phyloP scores from a whole-genome alignment of 2,888 invertebrate genomes.

The Griposia aprilina region DNA sequence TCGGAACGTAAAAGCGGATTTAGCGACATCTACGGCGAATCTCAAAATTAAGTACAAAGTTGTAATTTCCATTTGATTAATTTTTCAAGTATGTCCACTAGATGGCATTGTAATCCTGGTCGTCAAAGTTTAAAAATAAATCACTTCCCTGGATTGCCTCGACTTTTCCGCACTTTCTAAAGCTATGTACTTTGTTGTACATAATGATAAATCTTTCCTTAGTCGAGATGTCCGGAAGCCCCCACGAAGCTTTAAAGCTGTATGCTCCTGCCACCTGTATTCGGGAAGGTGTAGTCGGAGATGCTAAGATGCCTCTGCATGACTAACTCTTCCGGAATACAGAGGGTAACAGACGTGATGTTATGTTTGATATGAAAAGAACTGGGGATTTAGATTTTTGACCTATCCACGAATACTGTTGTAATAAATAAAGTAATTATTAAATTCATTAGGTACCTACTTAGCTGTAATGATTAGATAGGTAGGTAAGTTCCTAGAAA shows the following conservation, averaged over 20 bases:
- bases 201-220: not conserved
- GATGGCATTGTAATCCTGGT: slow-evolving; percentile 21
- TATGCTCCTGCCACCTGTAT: not conserved
- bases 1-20: slow-evolving; percentile 36
- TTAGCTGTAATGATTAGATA: not conserved
- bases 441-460: not conserved
- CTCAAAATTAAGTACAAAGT: not conserved
- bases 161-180: not conserved
- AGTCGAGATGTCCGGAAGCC: not conserved
- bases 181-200: not conserved
- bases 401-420: not conserved
- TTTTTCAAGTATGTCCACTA: not conserved
- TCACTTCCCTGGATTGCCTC: not conserved
- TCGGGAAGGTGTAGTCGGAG: not conserved
- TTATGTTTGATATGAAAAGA: not conserved
- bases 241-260: not conserved
- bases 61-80: not conserved
- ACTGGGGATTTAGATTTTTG: not conserved
- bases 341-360: not conserved
- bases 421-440: not conserved
- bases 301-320: not conserved
- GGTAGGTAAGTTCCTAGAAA: not conserved
- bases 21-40: slow-evolving; percentile 43
- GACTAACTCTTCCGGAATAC: not conserved
- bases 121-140: not conserved